Conservation (phyloP, 2,113 vertebrate genomes). For the Hymenochirus boettgeri region DNA sequence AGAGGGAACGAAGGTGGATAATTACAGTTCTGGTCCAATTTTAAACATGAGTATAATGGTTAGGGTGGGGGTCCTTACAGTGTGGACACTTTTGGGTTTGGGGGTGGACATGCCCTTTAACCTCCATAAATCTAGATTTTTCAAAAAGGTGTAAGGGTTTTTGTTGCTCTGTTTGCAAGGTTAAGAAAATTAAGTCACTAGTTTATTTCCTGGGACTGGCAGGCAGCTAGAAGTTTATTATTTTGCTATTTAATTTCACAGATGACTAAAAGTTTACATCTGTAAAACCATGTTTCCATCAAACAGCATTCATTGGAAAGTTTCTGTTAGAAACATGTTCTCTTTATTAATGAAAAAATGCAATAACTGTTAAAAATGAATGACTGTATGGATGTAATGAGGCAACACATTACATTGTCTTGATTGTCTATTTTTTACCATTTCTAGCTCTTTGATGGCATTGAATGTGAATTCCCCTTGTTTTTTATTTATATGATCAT, state of each 20-base stretch:
- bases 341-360: neutral
- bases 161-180: slow-evolving; percentile 31
- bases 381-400: slow-evolving; percentile 8
- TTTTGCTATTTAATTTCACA: slow-evolving; percentile 57
- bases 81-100: too few species aligned
- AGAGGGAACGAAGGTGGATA: too few species aligned
- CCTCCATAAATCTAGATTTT: too few species aligned
- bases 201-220: slow-evolving; percentile 47
- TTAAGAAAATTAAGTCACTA: slow-evolving; percentile 42
- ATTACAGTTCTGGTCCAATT: too few species aligned
- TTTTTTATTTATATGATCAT: slow-evolving; percentile 99
- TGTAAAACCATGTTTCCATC: neutral
- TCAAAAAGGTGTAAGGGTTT: too few species aligned
- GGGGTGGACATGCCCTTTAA: too few species aligned
- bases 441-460: slow-evolving; percentile 92
- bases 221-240: slow-evolving; percentile 47
- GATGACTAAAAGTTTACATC: slow-evolving; percentile 45
- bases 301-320: too few species aligned
- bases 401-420: neutral
- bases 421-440: slow-evolving; percentile 48
- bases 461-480: slow-evolving; percentile 96
- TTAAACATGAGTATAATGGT: too few species aligned
- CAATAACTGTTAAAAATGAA: neutral
- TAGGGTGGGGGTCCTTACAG: too few species aligned
- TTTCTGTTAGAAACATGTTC: neutral